Percentiles rank a stretch among this genome's conserved stretches.
These are phyloP conservation scores for Lithodes maja DNA, from an alignment of 2,888 invertebrate species.

Conservation along the genomic window DNA sequence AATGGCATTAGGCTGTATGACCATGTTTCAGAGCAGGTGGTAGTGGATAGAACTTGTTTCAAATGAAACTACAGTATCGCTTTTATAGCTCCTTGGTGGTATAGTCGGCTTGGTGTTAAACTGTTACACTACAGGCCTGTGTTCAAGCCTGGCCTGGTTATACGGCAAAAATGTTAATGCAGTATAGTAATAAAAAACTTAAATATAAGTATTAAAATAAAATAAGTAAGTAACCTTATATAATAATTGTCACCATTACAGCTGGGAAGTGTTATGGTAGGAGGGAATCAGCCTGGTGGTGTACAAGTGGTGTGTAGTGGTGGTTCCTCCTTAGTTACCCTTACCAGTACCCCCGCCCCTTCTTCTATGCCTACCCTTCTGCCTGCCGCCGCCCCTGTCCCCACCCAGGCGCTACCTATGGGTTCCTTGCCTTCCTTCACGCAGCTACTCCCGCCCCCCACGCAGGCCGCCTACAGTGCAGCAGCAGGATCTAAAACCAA, in stretches of 20 bases:
- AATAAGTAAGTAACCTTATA: not conserved
- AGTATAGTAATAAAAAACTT: too few species aligned
- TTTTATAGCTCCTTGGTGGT: too few species aligned
- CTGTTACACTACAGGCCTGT: too few species aligned
- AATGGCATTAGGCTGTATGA: too few species aligned
- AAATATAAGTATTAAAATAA: too few species aligned
- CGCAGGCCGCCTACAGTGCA: slow-evolving; percentile 45
- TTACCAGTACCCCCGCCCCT: slow-evolving; percentile 39
- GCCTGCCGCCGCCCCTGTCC: slow-evolving; percentile 36
- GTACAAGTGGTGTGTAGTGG: slow-evolving; percentile 45
- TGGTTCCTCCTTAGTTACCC: slow-evolving; percentile 36
- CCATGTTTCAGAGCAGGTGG: too few species aligned
- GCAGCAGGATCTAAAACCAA: slow-evolving; percentile 41
- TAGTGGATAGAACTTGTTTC: too few species aligned
- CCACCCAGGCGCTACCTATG: slow-evolving; percentile 37
- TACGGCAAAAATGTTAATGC: too few species aligned
- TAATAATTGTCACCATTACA: slow-evolving; percentile 7
- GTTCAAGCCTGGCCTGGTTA: too few species aligned
- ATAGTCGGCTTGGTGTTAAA: too few species aligned
- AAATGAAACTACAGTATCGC: too few species aligned
- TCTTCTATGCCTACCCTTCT: slow-evolving; percentile 53
- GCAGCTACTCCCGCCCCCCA: slow-evolving; percentile 55
- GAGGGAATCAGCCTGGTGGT: slow-evolving; percentile 42
- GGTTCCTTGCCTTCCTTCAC: slow-evolving; percentile 60
- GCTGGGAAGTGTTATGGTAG: slow-evolving; percentile 55